Percentiles rank a stretch among this genome's conserved stretches.
phyloP scores from a whole-genome alignment of 2,888 invertebrate genomes.

The Diplolepis rosae region DNA sequence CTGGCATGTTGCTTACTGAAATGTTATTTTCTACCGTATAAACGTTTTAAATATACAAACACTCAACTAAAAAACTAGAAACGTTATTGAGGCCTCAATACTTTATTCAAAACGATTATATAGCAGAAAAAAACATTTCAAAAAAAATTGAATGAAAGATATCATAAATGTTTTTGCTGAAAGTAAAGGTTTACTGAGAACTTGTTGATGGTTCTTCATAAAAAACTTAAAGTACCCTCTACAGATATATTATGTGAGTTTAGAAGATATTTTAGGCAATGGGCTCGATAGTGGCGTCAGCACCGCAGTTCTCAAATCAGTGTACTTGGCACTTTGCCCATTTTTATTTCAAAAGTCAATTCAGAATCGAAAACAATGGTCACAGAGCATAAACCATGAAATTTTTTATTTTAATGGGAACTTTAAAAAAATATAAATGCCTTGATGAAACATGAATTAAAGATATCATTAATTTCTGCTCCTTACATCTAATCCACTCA shows the following conservation, averaged over 20 bases:
- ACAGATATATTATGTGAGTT: constrained; percentile 10
- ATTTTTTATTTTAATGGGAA: not conserved
- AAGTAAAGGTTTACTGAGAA: not conserved
- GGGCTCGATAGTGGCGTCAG: constrained; percentile 16
- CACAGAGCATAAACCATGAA: not conserved
- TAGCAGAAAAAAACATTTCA: too few species aligned
- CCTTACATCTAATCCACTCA: too few species aligned
- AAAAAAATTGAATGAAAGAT: too few species aligned
- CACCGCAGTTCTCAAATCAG: constrained; percentile 10
- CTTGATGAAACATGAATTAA: too few species aligned
- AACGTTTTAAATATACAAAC: too few species aligned
- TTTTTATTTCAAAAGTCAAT: constrained; percentile 17
- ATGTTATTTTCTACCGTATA: too few species aligned
- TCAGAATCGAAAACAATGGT: constrained; percentile 1
- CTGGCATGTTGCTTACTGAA: too few species aligned
- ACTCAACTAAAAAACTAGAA: too few species aligned
- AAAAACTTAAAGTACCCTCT: not conserved
- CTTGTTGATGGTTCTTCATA: constrained; percentile 9
- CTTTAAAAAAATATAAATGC: too few species aligned
- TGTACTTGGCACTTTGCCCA: constrained; percentile 21
- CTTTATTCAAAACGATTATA: too few species aligned
- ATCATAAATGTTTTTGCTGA: not conserved
- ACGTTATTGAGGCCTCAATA: too few species aligned
- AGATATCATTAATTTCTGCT: too few species aligned
- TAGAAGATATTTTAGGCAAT: constrained; percentile 15